These are phyloP conservation scores for Parnassius apollo DNA, from an alignment of 2,888 invertebrate genomes.

Conservation along the genomic window DNA sequence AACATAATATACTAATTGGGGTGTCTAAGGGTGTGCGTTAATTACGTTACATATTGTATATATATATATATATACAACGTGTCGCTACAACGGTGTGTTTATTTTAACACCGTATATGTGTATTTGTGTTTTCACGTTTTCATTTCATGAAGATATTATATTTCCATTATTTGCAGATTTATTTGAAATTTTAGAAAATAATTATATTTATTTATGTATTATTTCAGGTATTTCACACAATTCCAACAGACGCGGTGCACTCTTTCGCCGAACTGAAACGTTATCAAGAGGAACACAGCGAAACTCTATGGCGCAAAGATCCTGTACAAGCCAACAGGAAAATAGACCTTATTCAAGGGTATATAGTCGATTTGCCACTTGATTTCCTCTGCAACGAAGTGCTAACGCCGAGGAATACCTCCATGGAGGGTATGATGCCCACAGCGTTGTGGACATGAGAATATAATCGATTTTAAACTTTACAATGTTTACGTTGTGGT, in stretches of 20 bases:
- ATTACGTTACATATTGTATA: too few species aligned
- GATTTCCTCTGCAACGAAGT: constrained; percentile 93
- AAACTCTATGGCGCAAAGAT: constrained; percentile 87
- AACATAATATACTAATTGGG: too few species aligned
- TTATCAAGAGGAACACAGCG: constrained; percentile 85
- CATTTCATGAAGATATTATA: too few species aligned
- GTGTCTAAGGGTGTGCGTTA: too few species aligned
- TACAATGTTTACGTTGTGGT: background rate
- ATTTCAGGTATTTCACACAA: constrained; percentile 89
- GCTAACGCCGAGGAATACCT: constrained; percentile 89
- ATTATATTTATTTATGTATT: too few species aligned
- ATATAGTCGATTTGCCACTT: constrained; percentile 93
- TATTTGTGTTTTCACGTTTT: too few species aligned
- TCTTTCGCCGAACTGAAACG: constrained; percentile 88
- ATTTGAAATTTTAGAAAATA: too few species aligned
- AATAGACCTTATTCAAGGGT: constrained; percentile 89
- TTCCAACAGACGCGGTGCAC: constrained; percentile 91
- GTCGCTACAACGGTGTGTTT: too few species aligned
- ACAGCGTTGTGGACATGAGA: constrained; percentile 92
- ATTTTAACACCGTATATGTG: too few species aligned
- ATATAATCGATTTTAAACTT: background rate
- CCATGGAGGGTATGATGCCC: constrained; percentile 96
- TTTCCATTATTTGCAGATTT: too few species aligned
- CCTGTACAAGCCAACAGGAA: constrained; percentile 86
- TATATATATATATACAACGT: too few species aligned